Evolutionary conservation across 2,888 invertebrate genomes (phyloP), one percentile per base, ranked within the genome.

Genomic region (Cosmopolites sordidus): DNA sequence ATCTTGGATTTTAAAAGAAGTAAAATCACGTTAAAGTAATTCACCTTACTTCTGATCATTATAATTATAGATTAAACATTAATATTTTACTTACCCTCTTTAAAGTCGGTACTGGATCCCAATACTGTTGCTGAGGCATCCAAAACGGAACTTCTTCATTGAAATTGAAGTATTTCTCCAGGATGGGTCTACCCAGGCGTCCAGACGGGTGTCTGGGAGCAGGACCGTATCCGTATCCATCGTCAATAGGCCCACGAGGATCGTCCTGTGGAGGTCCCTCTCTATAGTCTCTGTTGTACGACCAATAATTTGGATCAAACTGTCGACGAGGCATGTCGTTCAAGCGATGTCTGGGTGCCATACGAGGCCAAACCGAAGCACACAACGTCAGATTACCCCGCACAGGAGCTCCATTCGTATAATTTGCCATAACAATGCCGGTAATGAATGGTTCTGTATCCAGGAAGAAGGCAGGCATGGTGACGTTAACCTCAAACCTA

Each of bases 401-500:
- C 0, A 94, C 93, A 0, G 95, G 93, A 17, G 87, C 89, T 1
- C 96, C 96, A 54, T 92, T 93, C 1, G 95, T 95, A 69, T 94
- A 95, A 81, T 97, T 97, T 0, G 96, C 95, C 83, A 91, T 88
- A 1, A 97, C 82, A 1, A 85, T 82, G 0, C 96, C 97, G 67
- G 86, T 81, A 67, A 97, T 84, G 67, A 78, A 92, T 8, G 79
- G 83, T 64, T 93, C 92, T 16, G 87, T 87, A 66, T 89, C 89
- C 72, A 94, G 89, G 76, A 96, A 90, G 73, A 93, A 94, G 0
- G 94, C 89, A 0, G 95, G 92, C 87, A 95, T 93, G 0, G 93
- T 94, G 0, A 97, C 93, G 73, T 96, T 96, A 1, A 94, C 91
- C 79, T 96, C 95, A 70, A 91, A 95, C 63, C 94, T 80, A 0